Evolutionary conservation across 2,113 vertebrate genomes (phyloP).

Genomic region (Colaptes auratus): DNA sequence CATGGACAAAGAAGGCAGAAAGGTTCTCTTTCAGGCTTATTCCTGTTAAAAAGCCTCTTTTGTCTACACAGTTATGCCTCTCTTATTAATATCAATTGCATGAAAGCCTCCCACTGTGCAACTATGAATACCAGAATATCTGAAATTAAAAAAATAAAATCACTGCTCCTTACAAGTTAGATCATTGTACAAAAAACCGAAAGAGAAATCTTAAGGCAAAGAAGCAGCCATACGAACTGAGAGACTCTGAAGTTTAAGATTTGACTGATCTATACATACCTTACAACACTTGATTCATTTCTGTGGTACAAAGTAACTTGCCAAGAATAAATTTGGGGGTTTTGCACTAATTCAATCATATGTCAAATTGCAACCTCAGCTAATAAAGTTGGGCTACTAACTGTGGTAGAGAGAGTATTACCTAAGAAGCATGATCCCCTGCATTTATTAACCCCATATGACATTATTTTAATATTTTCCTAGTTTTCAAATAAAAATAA

Average conservation of each 20-base stretch:
- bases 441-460: not conserved
- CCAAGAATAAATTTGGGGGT: not conserved
- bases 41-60: not conserved
- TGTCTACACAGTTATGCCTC: not conserved
- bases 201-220: not conserved
- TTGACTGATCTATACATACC: not conserved
- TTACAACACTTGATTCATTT: fast-evolving
- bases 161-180: not conserved
- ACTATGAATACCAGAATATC: not conserved
- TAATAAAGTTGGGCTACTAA: not conserved
- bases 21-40: not conserved
- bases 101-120: not conserved
- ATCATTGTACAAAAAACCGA: fast-evolving
- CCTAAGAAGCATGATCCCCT: not conserved
- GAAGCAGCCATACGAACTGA: not conserved
- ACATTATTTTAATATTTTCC: not conserved
- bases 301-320: not conserved
- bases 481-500: not conserved
- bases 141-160: not conserved
- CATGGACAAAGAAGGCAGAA: not conserved
- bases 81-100: not conserved
- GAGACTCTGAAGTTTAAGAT: not conserved
- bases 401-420: not conserved
- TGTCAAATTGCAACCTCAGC: not conserved
- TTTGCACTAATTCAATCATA: not conserved